These are phyloP conservation scores for Myotis lucifugus DNA, from an alignment of 2,113 vertebrate species.

Conservation along the genomic window DNA sequence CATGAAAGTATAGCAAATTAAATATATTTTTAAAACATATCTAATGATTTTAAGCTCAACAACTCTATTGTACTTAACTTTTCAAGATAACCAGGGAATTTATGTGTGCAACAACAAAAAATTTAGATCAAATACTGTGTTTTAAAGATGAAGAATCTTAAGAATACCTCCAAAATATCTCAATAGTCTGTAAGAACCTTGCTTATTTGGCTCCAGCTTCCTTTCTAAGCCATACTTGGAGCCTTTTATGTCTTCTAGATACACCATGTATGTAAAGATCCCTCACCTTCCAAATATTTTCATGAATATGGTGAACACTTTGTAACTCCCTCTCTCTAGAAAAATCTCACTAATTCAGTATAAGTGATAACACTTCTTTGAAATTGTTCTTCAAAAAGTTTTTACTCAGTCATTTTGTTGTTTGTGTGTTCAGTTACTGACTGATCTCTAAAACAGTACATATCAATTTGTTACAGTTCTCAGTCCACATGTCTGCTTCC, in stretches of 20 bases:
- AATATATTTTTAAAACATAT: not conserved
- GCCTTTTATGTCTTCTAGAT: not conserved
- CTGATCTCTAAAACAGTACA: not conserved
- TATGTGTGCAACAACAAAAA: not conserved
- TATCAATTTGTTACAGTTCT: not conserved
- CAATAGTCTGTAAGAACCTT: not conserved
- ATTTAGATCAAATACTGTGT: not conserved
- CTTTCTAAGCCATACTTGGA: not conserved
- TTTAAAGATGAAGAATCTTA: not conserved
- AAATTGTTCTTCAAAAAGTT: not conserved
- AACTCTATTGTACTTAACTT: not conserved
- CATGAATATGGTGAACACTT: not conserved
- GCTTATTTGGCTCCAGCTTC: not conserved
- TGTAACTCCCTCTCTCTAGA: not conserved
- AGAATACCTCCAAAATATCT: not conserved
- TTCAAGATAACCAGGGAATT: not conserved
- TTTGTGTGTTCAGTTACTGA: not conserved
- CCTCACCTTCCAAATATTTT: slow-evolving; percentile 6
- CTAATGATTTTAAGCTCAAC: not conserved
- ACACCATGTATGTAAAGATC: not conserved
- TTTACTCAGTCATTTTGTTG: not conserved
- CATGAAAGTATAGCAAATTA: not conserved
- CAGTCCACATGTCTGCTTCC: not conserved
- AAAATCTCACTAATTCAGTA: not conserved
- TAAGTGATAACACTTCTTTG: not conserved